Conservation (phyloP, 1,140 invertebrate species). For the Aradophagus sp. region DNA sequence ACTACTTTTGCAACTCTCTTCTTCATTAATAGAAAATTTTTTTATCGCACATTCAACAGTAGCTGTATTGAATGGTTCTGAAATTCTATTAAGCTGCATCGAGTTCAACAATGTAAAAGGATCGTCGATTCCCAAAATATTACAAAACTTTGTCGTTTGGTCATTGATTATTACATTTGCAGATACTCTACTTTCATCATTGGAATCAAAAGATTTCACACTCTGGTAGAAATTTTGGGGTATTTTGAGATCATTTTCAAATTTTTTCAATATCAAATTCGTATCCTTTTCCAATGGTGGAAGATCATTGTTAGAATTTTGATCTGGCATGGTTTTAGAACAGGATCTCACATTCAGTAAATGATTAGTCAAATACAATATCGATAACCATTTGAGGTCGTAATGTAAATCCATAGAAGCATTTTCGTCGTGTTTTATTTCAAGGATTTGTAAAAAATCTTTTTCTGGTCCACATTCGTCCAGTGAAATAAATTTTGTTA, state of each 20-base stretch:
- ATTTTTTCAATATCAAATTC: slow-evolving; percentile 78
- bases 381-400: slow-evolving; percentile 95
- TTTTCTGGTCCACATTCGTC: slow-evolving; percentile 95
- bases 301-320: slow-evolving; percentile 80
- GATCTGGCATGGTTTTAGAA: too few relatives aligned
- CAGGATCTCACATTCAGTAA: slow-evolving; percentile 86
- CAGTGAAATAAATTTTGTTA: slow-evolving; percentile 94
- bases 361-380: slow-evolving; percentile 92
- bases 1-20: too few relatives aligned
- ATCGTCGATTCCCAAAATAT: slow-evolving; percentile 86
- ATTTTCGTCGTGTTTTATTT: slow-evolving; percentile 76
- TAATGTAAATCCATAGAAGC: slow-evolving; percentile 81
- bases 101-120: slow-evolving; percentile 76
- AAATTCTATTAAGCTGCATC: slow-evolving; percentile 38
- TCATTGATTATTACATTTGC: slow-evolving; percentile 80
- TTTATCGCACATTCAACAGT: slow-evolving; percentile 43
- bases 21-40: slow-evolving; percentile 21
- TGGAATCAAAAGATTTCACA: slow-evolving; percentile 78
- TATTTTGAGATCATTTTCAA: slow-evolving; percentile 80
- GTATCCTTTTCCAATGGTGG: slow-evolving; percentile 88
- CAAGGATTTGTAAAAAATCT: slow-evolving; percentile 87
- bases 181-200: slow-evolving; percentile 50
- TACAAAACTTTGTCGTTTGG: slow-evolving; percentile 89
- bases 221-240: slow-evolving; percentile 87
- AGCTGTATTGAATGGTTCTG: slow-evolving; percentile 41